These are phyloP conservation scores for Agraylea sexmaculata DNA, from an alignment of 1,140 invertebrate species.

Conservation along the genomic window DNA sequence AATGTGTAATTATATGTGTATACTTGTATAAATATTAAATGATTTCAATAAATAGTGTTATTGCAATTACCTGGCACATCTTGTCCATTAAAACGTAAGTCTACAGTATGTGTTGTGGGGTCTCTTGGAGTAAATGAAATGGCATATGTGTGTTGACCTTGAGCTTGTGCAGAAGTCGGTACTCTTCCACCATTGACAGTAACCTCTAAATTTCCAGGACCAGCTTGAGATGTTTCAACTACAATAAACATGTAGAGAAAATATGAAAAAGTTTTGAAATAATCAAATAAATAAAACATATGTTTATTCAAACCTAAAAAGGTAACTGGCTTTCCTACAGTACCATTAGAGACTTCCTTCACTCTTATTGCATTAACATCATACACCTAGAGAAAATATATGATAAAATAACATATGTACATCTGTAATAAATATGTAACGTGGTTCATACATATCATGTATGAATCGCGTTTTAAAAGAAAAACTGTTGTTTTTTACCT, in stretches of 20 bases:
- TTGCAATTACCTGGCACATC: constrained; percentile 74
- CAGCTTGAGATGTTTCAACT: constrained; percentile 96
- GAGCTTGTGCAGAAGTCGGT: constrained; percentile 87
- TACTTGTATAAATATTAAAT: too few species aligned
- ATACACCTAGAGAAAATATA: constrained; percentile 52
- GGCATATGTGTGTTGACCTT: constrained; percentile 91
- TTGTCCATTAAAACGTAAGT: constrained; percentile 90
- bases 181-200: constrained; percentile 93
- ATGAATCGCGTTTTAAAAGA: too few species aligned
- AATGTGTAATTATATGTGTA: too few species aligned
- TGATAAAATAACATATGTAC: background rate
- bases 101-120: constrained; percentile 78
- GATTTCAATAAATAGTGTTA: too few species aligned
- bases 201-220: constrained; percentile 93
- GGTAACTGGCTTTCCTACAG: constrained; percentile 85
- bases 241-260: constrained; percentile 15
- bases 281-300: background rate
- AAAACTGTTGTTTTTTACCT: constrained; percentile 38
- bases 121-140: constrained; percentile 93
- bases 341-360: constrained; percentile 78
- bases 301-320: constrained; percentile 61
- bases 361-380: constrained; percentile 91
- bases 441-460: too few species aligned
- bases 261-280: background rate
- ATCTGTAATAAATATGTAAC: background rate